A percentile compares a stretch with the other conserved stretches of the same genome.
phyloP scores from a whole-genome alignment of 2,113 vertebrate genomes.

The Corythornis madagascariensis region DNA sequence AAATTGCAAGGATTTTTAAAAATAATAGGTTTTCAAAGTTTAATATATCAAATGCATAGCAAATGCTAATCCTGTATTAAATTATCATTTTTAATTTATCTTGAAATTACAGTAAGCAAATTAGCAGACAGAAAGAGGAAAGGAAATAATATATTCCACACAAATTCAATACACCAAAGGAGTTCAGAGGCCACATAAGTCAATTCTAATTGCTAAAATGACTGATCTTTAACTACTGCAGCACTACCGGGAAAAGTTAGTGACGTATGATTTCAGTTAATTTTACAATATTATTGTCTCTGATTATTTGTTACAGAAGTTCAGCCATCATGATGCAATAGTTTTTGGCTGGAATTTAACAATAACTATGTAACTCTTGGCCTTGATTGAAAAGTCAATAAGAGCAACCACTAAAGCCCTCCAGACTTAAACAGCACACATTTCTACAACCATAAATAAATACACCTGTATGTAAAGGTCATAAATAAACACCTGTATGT shows the following conservation, averaged over 20 bases:
- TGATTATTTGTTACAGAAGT: neutral
- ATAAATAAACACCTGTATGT: no score
- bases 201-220: neutral
- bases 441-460: neutral
- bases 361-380: neutral
- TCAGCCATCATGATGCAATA: accelerated
- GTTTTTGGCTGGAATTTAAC: neutral
- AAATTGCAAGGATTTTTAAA: neutral
- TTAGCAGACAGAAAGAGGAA: accelerated
- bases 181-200: neutral
- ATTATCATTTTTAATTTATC: neutral
- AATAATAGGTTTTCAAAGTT: neutral
- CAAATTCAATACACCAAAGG: neutral
- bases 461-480: neutral
- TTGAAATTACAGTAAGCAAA: neutral
- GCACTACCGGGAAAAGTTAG: neutral
- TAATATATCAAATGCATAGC: neutral
- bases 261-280: neutral
- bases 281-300: neutral
- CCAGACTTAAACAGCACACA: neutral
- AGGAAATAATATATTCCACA: slow-evolving; percentile 66
- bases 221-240: neutral
- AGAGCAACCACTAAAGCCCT: neutral
- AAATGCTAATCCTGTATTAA: neutral
- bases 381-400: neutral